phyloP scores from a whole-genome alignment of 2,888 invertebrate species.

The Sphaerophoria taeniata region DNA sequence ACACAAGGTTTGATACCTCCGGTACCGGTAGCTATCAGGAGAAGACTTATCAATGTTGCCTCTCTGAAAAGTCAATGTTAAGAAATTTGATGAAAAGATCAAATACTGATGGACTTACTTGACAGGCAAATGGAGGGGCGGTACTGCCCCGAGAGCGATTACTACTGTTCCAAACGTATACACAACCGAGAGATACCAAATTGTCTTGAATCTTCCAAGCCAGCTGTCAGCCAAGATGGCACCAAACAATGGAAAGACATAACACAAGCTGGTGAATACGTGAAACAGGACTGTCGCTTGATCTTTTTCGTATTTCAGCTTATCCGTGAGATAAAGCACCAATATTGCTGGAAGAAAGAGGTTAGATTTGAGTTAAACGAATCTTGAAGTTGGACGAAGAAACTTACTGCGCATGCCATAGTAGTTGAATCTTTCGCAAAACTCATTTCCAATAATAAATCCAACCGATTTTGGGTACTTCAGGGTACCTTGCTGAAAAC shows the following conservation, averaged over 20 bases:
- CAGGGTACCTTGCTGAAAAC: constrained; percentile 76
- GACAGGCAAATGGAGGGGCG: constrained; percentile 85
- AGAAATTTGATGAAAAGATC: no score
- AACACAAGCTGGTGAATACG: constrained; percentile 93
- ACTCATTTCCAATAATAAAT: constrained; percentile 98
- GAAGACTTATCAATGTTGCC: constrained; percentile 87
- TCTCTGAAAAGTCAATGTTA: constrained; percentile 82
- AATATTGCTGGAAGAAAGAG: constrained; percentile 90
- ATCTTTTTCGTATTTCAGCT: constrained; percentile 88
- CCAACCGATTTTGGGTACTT: constrained; percentile 94
- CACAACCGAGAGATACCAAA: constrained; percentile 93
- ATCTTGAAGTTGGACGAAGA: background rate
- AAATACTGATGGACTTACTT: constrained; percentile 77
- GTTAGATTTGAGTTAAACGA: background rate
- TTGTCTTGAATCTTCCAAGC: constrained; percentile 93
- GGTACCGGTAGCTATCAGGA: constrained; percentile 93
- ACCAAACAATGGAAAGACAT: constrained; percentile 86
- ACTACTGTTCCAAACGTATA: constrained; percentile 93
- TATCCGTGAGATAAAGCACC: constrained; percentile 92
- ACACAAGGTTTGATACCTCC: constrained; percentile 99
- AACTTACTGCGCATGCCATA: constrained; percentile 98
- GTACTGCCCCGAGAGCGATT: constrained; percentile 88
- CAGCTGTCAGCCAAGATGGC: constrained; percentile 97
- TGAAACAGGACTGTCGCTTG: constrained; percentile 95
- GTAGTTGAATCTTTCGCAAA: constrained; percentile 98